Conservation (phyloP, 1,140 invertebrate species). For the Papilio helenus region DNA sequence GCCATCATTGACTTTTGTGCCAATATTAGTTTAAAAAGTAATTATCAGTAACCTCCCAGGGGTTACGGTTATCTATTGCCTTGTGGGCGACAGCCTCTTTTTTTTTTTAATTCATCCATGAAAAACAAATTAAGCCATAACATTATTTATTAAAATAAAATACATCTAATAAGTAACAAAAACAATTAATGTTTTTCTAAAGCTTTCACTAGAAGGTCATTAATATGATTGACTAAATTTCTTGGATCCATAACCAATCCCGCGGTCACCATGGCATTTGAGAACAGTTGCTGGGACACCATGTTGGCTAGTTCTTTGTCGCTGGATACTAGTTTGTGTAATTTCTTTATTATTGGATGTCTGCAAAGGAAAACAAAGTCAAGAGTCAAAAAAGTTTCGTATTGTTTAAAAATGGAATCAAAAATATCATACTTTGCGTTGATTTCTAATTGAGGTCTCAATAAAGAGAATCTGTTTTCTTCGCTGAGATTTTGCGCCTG, state of each 20-base stretch:
- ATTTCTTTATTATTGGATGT: conserved; percentile 96
- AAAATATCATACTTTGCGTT: conserved; percentile 90
- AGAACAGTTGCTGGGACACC: conserved; percentile 95
- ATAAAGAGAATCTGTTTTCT: conserved; percentile 92
- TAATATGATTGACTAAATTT: conserved; percentile 92
- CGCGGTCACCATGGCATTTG: conserved; percentile 97
- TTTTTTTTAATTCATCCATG: too few species aligned
- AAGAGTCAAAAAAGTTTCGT: background rate
- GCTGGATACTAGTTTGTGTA: conserved; percentile 88
- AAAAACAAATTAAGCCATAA: conserved; percentile 8
- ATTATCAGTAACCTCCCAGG: too few species aligned
- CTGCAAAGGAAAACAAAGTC: conserved; percentile 79
- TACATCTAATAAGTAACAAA: background rate
- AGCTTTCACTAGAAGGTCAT: conserved; percentile 92
- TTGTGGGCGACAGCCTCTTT: too few species aligned
- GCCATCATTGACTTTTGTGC: too few species aligned
- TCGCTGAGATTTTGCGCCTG: conserved; percentile 93
- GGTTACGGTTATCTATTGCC: too few species aligned
- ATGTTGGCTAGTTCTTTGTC: conserved; percentile 93
- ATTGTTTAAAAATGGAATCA: background rate
- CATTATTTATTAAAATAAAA: conserved; percentile 25
- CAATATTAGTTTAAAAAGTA: too few species aligned
- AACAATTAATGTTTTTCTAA: conserved; percentile 89
- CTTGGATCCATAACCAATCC: conserved; percentile 97
- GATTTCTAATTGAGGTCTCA: conserved; percentile 96